Evolutionary conservation across 2,797 vertebrate species (phyloP), one percentile per base, ranked within the genome.

Genomic region (Enteromius fasciolatus): DNA sequence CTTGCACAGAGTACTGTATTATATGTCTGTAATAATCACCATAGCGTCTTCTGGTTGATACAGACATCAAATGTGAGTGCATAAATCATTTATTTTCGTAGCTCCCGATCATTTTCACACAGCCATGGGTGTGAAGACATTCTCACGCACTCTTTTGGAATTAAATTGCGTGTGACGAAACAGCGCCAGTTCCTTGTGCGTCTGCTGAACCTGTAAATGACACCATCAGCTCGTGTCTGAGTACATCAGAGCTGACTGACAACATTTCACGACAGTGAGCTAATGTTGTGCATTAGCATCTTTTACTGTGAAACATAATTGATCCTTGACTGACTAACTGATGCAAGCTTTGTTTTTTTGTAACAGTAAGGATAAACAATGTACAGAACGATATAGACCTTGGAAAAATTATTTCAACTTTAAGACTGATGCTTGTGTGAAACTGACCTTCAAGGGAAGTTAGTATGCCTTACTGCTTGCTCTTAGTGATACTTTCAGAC

Each of bases 141-240:
- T 81, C 80, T 66, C 70, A 81, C 31, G 46, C 80, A 74, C 59
- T 2, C 78, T 63, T 80, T 72, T 63, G 78, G 48, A 48, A 80
- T 80, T 18, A 48, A 72, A 72, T 74, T 44, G 17, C n/a, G 68
- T 81, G 57, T 74, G 15, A 41, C 23, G 7, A 75, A 67, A 66
- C 69, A n/a, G 80, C n/a, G 17, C 41, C 70, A 52, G 44, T 14
- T 66, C 66, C 68, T 72, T 44, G 66, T 54, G 33, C 23, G 18
- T 81, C 46, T 75, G 11, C 23, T 66, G 46, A 84, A 81, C 31
- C 41, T 59, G 61, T 48, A 70, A 61, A 63, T 76, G 44, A 84
- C 78, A 72, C 76, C 78, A 84, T 76, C 72, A 63, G 17, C 25
- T 7, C 31, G 41, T 69, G 72, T 76, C 52, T 76, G 48, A 44